Conservation (phyloP, 2,888 invertebrate genomes). For the Octodonta nipae region DNA sequence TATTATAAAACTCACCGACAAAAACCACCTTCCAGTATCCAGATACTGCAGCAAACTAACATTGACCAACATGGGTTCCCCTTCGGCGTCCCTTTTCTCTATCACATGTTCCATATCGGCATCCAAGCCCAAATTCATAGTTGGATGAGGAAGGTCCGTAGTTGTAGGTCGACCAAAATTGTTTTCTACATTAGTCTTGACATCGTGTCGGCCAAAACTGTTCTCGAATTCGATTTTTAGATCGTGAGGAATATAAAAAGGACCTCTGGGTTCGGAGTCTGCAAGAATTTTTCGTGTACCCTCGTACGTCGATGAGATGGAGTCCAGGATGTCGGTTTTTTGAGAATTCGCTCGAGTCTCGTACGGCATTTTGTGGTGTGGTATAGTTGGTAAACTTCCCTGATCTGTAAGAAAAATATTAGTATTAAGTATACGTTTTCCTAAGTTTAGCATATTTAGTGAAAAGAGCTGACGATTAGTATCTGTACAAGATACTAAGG, state of each 20-base stretch:
- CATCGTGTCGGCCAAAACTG: no score
- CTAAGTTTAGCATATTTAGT: no score
- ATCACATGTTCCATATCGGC: slow-evolving; percentile 38
- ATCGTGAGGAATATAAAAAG: slow-evolving; percentile 34
- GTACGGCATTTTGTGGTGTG: slow-evolving; percentile 24
- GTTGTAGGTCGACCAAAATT: slow-evolving; percentile 22
- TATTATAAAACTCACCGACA: slow-evolving; percentile 43
- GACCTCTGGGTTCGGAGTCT: slow-evolving; percentile 36
- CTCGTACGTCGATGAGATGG: slow-evolving; percentile 36
- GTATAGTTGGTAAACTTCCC: no score
- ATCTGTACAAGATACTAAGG: no score
- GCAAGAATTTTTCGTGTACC: slow-evolving; percentile 37
- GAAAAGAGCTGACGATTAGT: no score
- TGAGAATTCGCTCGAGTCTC: slow-evolving; percentile 23
- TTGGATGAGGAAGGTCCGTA: slow-evolving; percentile 34
- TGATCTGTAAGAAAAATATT: no score
- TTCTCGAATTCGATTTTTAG: slow-evolving; percentile 32
- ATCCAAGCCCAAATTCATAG: slow-evolving; percentile 36
- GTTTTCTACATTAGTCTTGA: no score
- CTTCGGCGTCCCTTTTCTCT: slow-evolving; percentile 24
- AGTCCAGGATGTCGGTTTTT: slow-evolving; percentile 34
- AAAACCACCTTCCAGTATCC: slow-evolving; percentile 85
- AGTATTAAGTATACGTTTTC: no score
- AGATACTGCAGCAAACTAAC: slow-evolving; percentile 76
- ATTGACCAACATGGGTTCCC: slow-evolving; percentile 41